Evolutionary conservation across 2,888 invertebrate genomes (phyloP).

Genomic region (Anthophora plumipes): DNA sequence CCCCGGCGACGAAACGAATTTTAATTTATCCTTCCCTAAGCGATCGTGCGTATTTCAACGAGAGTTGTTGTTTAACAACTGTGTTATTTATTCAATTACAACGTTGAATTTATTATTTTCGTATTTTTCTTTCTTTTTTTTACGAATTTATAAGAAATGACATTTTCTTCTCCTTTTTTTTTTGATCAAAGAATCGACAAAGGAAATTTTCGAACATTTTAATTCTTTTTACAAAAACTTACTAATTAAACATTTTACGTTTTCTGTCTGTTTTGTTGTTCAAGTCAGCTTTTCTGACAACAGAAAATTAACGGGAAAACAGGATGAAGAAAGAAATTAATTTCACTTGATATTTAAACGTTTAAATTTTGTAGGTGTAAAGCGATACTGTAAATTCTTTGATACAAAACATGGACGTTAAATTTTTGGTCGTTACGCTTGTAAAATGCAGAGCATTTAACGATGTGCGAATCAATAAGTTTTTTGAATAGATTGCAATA

Average conservation of each 20-base stretch:
- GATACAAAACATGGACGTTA: background rate
- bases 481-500: background rate
- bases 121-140: too few species aligned
- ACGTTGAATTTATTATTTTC: background rate
- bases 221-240: too few species aligned
- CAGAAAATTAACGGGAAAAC: too few species aligned
- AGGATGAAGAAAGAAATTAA: too few species aligned
- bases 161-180: too few species aligned
- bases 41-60: background rate
- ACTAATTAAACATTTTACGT: too few species aligned
- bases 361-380: background rate
- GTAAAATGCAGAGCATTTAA: too few species aligned
- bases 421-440: background rate
- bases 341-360: too few species aligned
- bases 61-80: background rate
- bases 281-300: too few species aligned
- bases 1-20: slow-evolving; percentile 26
- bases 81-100: background rate
- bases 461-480: background rate
- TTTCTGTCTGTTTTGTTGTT: too few species aligned
- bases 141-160: background rate
- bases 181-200: too few species aligned
- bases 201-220: too few species aligned
- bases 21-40: slow-evolving; percentile 17
- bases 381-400: background rate